Conservation (phyloP, 2,797 vertebrate genomes). For the Tragopan temminckii region DNA sequence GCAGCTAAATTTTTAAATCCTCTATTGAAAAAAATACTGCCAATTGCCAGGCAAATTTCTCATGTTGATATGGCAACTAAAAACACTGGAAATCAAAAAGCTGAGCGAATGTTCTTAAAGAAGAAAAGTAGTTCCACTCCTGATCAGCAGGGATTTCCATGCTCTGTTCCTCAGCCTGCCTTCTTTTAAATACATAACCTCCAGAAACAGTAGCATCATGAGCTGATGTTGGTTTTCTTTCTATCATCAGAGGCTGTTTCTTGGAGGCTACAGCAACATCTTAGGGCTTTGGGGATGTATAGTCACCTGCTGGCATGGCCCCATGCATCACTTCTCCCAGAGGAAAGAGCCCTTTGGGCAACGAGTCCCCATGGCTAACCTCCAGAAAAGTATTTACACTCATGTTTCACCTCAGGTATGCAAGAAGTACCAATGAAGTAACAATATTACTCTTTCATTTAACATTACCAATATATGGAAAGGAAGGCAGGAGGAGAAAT, state of each 20-base stretch:
- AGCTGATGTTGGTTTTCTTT: slow-evolving; percentile 6
- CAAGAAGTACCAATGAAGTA: background rate
- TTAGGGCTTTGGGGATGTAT: background rate
- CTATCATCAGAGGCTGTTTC: background rate
- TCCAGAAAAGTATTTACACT: background rate
- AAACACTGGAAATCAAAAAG: slow-evolving; percentile 61
- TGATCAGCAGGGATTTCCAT: slow-evolving; percentile 62
- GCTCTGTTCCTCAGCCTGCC: background rate
- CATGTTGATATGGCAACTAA: slow-evolving; percentile 63
- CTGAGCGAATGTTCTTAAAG: slow-evolving; percentile 42
- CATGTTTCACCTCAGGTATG: background rate
- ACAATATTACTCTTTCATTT: background rate
- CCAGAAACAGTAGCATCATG: slow-evolving; percentile 30
- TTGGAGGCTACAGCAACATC: background rate
- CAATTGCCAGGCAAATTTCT: slow-evolving; percentile 44
- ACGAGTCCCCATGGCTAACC: background rate
- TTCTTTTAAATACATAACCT: slow-evolving; percentile 12
- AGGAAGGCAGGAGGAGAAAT: background rate
- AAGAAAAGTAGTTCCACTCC: slow-evolving; percentile 28
- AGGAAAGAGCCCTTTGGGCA: background rate
- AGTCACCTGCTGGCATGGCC: background rate
- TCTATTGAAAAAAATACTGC: slow-evolving; percentile 37
- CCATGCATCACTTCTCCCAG: rapidly evolving
- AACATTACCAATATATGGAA: background rate
- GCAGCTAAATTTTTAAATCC: slow-evolving; percentile 15